Conservation (phyloP, 2,888 invertebrate species). For the Meiosimyza decipiens region DNA sequence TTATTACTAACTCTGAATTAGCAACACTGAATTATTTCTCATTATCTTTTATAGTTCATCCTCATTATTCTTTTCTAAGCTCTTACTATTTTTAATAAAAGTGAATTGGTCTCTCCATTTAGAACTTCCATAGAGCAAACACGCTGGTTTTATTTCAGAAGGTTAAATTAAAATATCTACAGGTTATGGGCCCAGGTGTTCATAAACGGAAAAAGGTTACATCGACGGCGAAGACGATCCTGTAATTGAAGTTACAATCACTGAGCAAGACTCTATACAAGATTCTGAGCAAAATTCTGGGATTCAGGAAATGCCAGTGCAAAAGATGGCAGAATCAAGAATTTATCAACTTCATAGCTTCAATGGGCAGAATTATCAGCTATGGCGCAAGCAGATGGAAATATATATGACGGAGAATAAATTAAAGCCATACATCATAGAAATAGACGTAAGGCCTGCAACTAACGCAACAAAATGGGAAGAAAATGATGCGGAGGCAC, state of each 20-base stretch:
- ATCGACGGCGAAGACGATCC: background rate
- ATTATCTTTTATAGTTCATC: too few species aligned
- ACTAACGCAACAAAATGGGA: slow-evolving; percentile 36
- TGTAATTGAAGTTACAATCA: background rate
- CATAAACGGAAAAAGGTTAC: background rate
- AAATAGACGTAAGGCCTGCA: slow-evolving; percentile 27
- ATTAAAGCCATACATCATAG: slow-evolving; percentile 42
- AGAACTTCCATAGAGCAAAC: too few species aligned
- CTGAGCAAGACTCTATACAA: slow-evolving; percentile 2
- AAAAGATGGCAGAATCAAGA: slow-evolving; percentile 36
- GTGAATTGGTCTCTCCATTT: too few species aligned
- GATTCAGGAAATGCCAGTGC: slow-evolving; percentile 7
- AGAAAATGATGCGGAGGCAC: slow-evolving; percentile 43
- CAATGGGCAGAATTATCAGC: slow-evolving; percentile 36
- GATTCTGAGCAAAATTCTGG: background rate
- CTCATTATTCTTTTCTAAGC: too few species aligned
- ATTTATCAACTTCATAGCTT: slow-evolving; percentile 40
- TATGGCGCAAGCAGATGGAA: slow-evolving; percentile 40
- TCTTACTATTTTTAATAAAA: too few species aligned
- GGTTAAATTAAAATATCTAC: background rate
- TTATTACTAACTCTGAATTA: too few species aligned
- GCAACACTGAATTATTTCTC: too few species aligned
- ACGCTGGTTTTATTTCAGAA: too few species aligned
- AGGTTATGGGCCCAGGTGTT: slow-evolving; percentile 30
- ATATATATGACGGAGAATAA: slow-evolving; percentile 44